A percentile compares a stretch with the other conserved stretches of the same genome.
Evolutionary conservation across 2,797 vertebrate genomes (phyloP).

Genomic region (Trachurus trachurus): DNA sequence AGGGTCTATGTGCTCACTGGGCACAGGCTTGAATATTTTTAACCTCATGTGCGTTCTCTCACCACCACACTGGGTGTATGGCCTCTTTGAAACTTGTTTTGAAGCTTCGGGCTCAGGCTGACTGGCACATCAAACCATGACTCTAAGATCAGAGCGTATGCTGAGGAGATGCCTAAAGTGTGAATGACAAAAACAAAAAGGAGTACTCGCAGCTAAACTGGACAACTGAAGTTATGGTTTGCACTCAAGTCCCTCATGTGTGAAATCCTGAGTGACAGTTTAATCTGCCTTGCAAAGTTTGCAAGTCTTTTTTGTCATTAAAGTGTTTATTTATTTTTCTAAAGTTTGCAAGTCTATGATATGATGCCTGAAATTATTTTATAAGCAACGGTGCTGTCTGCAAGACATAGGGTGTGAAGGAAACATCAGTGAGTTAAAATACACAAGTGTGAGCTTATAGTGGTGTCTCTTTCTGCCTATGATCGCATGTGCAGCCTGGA

Average conservation of each 20-base stretch:
- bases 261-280: conserved; percentile 35
- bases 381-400: background rate
- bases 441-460: background rate
- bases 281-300: background rate
- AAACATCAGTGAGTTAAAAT: conserved; percentile 36
- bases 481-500: conserved; percentile 15
- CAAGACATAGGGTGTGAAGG: conserved; percentile 15
- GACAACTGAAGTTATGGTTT: conserved; percentile 29
- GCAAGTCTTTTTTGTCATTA: too few species aligned
- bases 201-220: background rate
- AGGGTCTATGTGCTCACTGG: conserved; percentile 16
- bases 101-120: conserved; percentile 23
- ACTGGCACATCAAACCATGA: conserved; percentile 13
- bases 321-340: too few species aligned
- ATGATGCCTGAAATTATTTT: background rate
- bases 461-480: conserved; percentile 15
- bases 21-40: conserved; percentile 70
- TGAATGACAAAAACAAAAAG: conserved; percentile 28
- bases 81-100: conserved; percentile 51
- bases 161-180: conserved; percentile 1
- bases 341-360: background rate
- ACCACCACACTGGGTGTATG: conserved; percentile 13
- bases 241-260: conserved; percentile 19
- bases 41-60: conserved; percentile 44
- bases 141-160: background rate